These are phyloP conservation scores for Centrocercus urophasianus DNA, from an alignment of 2,113 vertebrate genomes.

Conservation along the genomic window DNA sequence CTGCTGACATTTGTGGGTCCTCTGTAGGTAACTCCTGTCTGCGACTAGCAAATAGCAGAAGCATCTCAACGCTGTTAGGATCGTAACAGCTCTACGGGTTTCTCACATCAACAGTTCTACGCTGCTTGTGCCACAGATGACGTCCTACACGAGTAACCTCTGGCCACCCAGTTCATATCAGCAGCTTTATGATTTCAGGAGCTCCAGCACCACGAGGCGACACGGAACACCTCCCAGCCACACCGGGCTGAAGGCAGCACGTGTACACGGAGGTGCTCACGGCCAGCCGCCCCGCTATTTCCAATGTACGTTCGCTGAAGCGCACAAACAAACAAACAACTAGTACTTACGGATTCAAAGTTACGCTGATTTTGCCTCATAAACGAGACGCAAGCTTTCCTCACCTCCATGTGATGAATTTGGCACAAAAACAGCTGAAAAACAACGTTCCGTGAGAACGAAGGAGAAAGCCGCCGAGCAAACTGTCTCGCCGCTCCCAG, in stretches of 20 bases:
- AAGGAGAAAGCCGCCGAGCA: fast-evolving
- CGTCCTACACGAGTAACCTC: fast-evolving
- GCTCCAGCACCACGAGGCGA: not conserved
- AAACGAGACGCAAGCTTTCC: constrained; percentile 87
- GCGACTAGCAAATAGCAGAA: not conserved
- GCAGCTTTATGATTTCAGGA: not conserved
- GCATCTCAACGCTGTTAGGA: not conserved
- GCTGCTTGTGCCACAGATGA: fast-evolving
- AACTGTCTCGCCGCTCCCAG: too few species aligned
- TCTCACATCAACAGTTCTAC: not conserved
- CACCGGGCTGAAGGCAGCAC: too few species aligned
- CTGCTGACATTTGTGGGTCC: not conserved
- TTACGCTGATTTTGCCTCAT: constrained; percentile 85
- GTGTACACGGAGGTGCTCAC: not conserved
- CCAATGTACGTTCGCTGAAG: fast-evolving
- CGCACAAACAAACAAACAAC: too few species aligned
- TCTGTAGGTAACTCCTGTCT: not conserved
- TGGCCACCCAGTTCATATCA: not conserved
- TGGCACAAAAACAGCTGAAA: constrained; percentile 87
- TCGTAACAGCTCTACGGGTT: fast-evolving
- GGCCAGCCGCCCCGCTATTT: not conserved
- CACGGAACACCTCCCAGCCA: not conserved
- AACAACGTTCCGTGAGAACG: fast-evolving
- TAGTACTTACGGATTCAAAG: constrained; percentile 90
- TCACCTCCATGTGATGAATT: constrained; percentile 87